These are phyloP conservation scores for Sesia apiformis DNA, from an alignment of 2,888 invertebrate species.

Conservation along the genomic window DNA sequence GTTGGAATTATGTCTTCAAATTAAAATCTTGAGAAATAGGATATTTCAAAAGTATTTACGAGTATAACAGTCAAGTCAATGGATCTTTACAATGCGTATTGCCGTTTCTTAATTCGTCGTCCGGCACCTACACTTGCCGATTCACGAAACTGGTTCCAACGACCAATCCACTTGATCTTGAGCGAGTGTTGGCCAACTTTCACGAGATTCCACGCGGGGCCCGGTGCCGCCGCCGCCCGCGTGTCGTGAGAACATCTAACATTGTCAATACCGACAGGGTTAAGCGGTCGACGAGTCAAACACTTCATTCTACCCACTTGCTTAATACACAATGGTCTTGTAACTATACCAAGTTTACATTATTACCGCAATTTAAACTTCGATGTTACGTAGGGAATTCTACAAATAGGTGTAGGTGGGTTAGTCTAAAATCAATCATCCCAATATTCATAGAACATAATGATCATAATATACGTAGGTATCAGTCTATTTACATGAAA, in stretches of 20 bases:
- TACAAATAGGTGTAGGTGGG: no score
- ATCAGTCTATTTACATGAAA: no score
- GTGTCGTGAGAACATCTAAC: conserved; percentile 21
- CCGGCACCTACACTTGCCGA: conserved; percentile 50
- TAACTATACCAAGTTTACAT: background rate
- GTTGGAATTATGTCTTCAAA: background rate
- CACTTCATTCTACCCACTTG: background rate
- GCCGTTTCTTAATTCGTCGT: conserved; percentile 19
- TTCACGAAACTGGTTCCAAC: conserved; percentile 47
- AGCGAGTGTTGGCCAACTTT: conserved; percentile 63
- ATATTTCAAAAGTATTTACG: no score
- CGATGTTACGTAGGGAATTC: no score
- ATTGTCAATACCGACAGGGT: conserved; percentile 5
- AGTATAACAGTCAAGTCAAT: no score
- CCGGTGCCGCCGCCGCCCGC: conserved; percentile 15
- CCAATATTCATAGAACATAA: no score
- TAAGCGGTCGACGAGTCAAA: background rate
- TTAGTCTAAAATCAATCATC: no score
- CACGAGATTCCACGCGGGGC: conserved; percentile 62
- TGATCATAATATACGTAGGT: no score
- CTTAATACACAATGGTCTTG: background rate
- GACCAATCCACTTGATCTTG: conserved; percentile 58
- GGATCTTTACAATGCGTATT: background rate
- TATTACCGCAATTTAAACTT: no score
- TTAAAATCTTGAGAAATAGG: background rate